Conservation (phyloP, 2,797 vertebrate species). For the Furcifer pardalis region DNA sequence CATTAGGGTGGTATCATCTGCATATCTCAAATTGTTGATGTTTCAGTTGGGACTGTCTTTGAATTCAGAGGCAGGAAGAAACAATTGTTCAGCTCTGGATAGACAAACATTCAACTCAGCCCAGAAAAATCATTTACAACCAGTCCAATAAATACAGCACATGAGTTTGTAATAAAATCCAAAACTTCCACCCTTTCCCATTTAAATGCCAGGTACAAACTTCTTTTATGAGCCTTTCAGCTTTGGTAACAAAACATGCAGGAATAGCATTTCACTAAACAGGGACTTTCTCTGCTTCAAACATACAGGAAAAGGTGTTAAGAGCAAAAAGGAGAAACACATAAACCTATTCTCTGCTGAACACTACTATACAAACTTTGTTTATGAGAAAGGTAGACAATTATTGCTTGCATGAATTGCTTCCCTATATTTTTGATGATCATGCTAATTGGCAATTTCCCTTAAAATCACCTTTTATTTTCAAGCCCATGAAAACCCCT, state of each 20-base stretch:
- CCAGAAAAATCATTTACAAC: too few species aligned
- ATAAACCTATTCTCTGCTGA: not conserved
- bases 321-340: not conserved
- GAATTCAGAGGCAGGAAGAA: too few species aligned
- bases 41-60: too few species aligned
- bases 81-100: too few species aligned
- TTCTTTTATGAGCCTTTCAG: not conserved
- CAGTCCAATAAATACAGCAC: too few species aligned
- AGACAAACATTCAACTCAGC: too few species aligned
- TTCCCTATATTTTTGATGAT: not conserved
- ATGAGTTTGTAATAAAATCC: too few species aligned
- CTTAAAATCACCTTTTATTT: slow-evolving; percentile 42
- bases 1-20: too few species aligned
- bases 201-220: not conserved
- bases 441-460: slow-evolving; percentile 38
- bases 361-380: not conserved
- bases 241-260: not conserved
- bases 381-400: not conserved
- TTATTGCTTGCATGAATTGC: not conserved
- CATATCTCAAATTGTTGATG: too few species aligned
- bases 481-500: slow-evolving; percentile 31
- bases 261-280: not conserved
- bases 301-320: not conserved
- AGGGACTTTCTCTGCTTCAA: not conserved
- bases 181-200: too few species aligned